These are phyloP conservation scores for Thysanoteuthis rhombus DNA, from an alignment of 2,888 invertebrate species.

Conservation along the genomic window DNA sequence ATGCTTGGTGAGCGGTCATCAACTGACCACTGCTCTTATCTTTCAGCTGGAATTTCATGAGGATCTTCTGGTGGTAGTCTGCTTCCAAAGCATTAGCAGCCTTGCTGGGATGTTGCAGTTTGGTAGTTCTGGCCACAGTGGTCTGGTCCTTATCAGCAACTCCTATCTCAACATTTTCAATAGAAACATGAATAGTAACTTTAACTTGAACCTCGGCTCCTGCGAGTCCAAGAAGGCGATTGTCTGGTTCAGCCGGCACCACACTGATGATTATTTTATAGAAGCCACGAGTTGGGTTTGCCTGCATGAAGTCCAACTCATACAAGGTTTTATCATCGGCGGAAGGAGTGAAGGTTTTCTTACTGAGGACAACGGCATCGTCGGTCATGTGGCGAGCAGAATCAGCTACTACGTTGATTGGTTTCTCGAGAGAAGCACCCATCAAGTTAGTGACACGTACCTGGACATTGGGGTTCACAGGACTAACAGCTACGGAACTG, in stretches of 20 bases:
- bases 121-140: constrained; percentile 80
- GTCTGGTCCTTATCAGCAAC: constrained; percentile 90
- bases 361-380: constrained; percentile 79
- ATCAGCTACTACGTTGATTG: constrained; percentile 77
- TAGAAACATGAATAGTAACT: constrained; percentile 67
- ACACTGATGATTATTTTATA: constrained; percentile 84
- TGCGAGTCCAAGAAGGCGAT: constrained; percentile 72
- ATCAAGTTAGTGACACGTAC: constrained; percentile 69
- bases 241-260: constrained; percentile 74
- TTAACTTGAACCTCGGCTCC: constrained; percentile 69
- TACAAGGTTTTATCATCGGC: constrained; percentile 71
- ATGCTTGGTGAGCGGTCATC: constrained; percentile 74
- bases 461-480: constrained; percentile 78
- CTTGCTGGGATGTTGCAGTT: constrained; percentile 79
- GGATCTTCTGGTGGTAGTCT: constrained; percentile 88
- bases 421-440: constrained; percentile 73
- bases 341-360: constrained; percentile 70
- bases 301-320: constrained; percentile 80
- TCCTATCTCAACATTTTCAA: constrained; percentile 85
- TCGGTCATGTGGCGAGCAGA: constrained; percentile 79
- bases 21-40: constrained; percentile 77
- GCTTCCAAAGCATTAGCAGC: constrained; percentile 79
- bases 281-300: constrained; percentile 83
- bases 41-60: constrained; percentile 81
- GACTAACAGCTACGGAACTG: constrained; percentile 81